Conservation (phyloP, 2,888 invertebrate species). For the Dasypolia templi region DNA sequence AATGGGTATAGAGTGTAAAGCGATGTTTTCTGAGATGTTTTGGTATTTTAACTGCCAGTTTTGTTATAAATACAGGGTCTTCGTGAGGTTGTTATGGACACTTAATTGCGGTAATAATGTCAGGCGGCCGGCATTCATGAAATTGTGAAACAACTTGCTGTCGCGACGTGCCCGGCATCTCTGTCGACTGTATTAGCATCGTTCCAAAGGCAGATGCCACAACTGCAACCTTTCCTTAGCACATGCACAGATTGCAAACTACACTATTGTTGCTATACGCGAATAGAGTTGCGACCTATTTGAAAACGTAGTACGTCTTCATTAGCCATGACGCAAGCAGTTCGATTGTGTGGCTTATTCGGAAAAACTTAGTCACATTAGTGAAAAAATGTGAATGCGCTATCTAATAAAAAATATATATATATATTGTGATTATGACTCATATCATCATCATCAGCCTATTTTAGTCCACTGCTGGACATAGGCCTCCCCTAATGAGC, state of each 20-base stretch:
- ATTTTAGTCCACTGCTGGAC: too few relatives aligned
- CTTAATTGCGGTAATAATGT: constrained; percentile 76
- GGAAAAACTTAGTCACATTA: constrained; percentile 22
- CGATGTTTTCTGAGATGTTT: constrained; percentile 39
- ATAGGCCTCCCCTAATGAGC: too few relatives aligned
- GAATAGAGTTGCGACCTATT: constrained; percentile 9
- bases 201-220: constrained; percentile 66
- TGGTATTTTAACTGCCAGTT: constrained; percentile 55
- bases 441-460: too few relatives aligned
- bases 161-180: constrained; percentile 77
- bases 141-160: constrained; percentile 69
- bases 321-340: constrained; percentile 18
- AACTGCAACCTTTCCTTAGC: constrained; percentile 69
- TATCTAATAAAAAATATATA: too few relatives aligned
- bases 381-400: neutral
- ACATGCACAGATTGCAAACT: constrained; percentile 66
- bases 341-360: constrained; percentile 35
- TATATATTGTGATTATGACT: too few relatives aligned
- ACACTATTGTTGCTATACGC: constrained; percentile 39
- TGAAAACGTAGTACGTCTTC: constrained; percentile 14
- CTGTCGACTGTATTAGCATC: constrained; percentile 62
- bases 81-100: constrained; percentile 66
- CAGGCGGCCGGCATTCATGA: constrained; percentile 67
- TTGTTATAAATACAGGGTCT: constrained; percentile 48
- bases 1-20: constrained; percentile 41